These are phyloP conservation scores for Plestiodon gilberti DNA, from an alignment of 2,113 vertebrate species.

Conservation along the genomic window DNA sequence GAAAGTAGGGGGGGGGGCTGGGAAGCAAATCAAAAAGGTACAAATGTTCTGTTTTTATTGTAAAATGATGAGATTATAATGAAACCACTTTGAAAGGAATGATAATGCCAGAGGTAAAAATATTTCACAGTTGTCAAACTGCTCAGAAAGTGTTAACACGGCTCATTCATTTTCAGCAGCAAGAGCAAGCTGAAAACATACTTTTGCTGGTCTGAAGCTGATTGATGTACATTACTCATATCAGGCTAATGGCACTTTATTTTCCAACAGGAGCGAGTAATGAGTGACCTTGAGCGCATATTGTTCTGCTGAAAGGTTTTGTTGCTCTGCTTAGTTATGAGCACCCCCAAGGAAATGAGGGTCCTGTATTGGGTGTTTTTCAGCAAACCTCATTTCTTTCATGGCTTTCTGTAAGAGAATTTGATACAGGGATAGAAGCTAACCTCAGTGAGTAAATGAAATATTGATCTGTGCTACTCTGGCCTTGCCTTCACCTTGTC, in stretches of 20 bases:
- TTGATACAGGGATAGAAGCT: constrained; percentile 94
- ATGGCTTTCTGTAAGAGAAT: constrained; percentile 89
- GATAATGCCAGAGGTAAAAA: constrained; percentile 67
- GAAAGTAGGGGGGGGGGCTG: neutral
- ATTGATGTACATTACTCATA: constrained; percentile 82
- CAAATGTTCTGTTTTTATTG: constrained; percentile 34
- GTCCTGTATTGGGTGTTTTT: constrained; percentile 84
- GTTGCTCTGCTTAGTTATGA: constrained; percentile 71
- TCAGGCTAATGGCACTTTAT: constrained; percentile 84
- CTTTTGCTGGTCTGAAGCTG: constrained; percentile 75
- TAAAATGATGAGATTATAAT: constrained; percentile 54
- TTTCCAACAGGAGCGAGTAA: constrained; percentile 83
- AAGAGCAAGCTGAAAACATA: constrained; percentile 72
- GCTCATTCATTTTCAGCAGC: constrained; percentile 77
- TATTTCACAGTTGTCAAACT: constrained; percentile 71
- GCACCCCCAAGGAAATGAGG: constrained; percentile 92
- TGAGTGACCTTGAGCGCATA: constrained; percentile 88
- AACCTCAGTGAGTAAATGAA: constrained; percentile 98
- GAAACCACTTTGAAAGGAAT: constrained; percentile 63
- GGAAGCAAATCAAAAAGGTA: constrained; percentile 27
- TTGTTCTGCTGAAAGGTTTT: constrained; percentile 82
- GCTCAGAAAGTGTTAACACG: constrained; percentile 69
- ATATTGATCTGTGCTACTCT: constrained; percentile 97
- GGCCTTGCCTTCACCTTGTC: constrained; percentile 99
- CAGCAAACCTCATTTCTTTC: constrained; percentile 91